phyloP scores from a whole-genome alignment of 2,888 invertebrate species.

The Physocephala rufipes region DNA sequence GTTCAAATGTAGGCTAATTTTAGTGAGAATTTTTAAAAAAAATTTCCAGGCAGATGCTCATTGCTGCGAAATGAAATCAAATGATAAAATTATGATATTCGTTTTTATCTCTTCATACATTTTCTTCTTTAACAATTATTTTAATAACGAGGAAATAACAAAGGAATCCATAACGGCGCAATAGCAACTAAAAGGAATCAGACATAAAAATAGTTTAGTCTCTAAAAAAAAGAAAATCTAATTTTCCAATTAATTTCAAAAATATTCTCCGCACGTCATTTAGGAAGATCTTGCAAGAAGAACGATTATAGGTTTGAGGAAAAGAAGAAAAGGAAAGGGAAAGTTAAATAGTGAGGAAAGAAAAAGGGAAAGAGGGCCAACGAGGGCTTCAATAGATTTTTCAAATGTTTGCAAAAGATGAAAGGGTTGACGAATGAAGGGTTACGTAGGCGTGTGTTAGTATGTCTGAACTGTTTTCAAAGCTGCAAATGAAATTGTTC shows the following conservation, averaged over 20 bases:
- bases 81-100: too few species aligned
- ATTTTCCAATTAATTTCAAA: conserved; percentile 33
- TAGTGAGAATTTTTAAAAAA: too few species aligned
- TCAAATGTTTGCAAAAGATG: neutral
- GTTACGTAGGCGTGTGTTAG: neutral
- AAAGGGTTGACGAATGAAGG: neutral
- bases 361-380: neutral
- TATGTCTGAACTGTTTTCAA: too few species aligned
- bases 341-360: neutral
- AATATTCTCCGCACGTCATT: conserved; percentile 14
- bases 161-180: neutral
- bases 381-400: neutral
- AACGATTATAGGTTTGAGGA: too few species aligned
- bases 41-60: too few species aligned
- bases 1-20: too few species aligned
- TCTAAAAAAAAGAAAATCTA: conserved; percentile 17
- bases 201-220: neutral
- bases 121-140: too few species aligned
- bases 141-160: too few species aligned
- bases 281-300: conserved; percentile 3
- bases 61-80: too few species aligned
- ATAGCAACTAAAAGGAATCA: neutral
- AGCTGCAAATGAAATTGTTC: conserved; percentile 31
- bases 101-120: too few species aligned
- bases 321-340: neutral